A percentile compares a stretch with the other conserved stretches of the same genome.
Evolutionary conservation across 2,888 invertebrate species (phyloP).

Genomic region (Melitaea athalia): DNA sequence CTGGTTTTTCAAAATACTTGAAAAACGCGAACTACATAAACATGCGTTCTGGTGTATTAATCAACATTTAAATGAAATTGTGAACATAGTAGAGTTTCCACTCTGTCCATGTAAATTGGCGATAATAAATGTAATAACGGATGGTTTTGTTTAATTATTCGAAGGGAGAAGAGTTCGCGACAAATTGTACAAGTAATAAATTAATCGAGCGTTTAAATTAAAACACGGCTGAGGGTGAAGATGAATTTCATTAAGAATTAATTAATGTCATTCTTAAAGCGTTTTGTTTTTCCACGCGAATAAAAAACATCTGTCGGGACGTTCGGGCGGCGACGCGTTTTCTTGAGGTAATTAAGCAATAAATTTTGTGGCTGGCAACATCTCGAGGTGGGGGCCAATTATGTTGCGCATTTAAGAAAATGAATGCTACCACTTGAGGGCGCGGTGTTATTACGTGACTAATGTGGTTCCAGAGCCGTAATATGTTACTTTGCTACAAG

Average conservation of each 20-base stretch:
- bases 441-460: conserved; percentile 45
- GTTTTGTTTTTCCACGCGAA: conserved; percentile 79
- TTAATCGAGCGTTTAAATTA: conserved; percentile 79
- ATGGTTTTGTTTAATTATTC: conserved; percentile 50
- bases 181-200: conserved; percentile 81
- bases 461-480: conserved; percentile 17
- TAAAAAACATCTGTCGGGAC: conserved; percentile 80
- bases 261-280: conserved; percentile 82
- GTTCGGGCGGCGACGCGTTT: conserved; percentile 71
- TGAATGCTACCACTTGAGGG: conserved; percentile 67
- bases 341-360: conserved; percentile 83
- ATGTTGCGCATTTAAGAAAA: conserved; percentile 75
- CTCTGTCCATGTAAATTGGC: conserved; percentile 58
- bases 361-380: conserved; percentile 80
- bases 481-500: neutral
- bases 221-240: conserved; percentile 77
- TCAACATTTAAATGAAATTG: conserved; percentile 16
- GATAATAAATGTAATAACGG: conserved; percentile 76
- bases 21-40: conserved; percentile 29
- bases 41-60: conserved; percentile 13
- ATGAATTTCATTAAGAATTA: conserved; percentile 83
- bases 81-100: conserved; percentile 2
- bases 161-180: conserved; percentile 57
- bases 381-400: conserved; percentile 78
- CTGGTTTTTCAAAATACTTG: conserved; percentile 28